Evolutionary conservation across 2,888 invertebrate species (phyloP).

Genomic region (Coelinius sp.): DNA sequence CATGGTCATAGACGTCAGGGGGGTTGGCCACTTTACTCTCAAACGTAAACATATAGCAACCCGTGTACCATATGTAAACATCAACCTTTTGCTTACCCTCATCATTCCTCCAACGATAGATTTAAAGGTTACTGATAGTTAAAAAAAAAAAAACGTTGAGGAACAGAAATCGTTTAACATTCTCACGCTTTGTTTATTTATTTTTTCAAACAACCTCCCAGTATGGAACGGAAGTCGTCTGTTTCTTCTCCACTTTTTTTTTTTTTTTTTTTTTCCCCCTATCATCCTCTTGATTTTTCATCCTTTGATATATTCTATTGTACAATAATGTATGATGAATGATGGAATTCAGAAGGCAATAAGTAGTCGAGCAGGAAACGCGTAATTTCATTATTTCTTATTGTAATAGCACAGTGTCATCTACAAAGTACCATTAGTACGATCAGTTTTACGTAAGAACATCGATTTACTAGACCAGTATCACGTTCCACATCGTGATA

Average conservation of each 20-base stretch:
- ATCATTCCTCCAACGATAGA: not conserved
- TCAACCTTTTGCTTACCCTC: constrained; percentile 42
- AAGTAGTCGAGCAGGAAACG: constrained; percentile 52
- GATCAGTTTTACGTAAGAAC: constrained; percentile 57
- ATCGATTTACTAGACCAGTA: constrained; percentile 1
- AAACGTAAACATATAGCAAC: constrained; percentile 49
- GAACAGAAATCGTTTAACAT: not conserved
- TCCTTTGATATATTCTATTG: not conserved
- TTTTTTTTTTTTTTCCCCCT: not conserved
- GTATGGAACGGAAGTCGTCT: not conserved
- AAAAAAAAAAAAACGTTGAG: not conserved
- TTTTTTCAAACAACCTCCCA: constrained; percentile 4
- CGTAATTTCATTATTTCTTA: constrained; percentile 55
- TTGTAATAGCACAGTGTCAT: constrained; percentile 56
- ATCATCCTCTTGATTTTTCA: no score
- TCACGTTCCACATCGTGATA: constrained; percentile 2
- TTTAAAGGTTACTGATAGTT: not conserved
- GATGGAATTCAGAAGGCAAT: constrained; percentile 2
- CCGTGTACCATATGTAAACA: constrained; percentile 50
- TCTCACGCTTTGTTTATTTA: constrained; percentile 18
- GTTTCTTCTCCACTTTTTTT: not conserved
- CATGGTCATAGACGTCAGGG: constrained; percentile 38
- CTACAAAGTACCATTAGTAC: constrained; percentile 52
- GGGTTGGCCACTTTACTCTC: constrained; percentile 51
- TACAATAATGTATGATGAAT: not conserved